These are phyloP conservation scores for Maconellicoccus hirsutus DNA, from an alignment of 1,140 invertebrate species.

Conservation along the genomic window DNA sequence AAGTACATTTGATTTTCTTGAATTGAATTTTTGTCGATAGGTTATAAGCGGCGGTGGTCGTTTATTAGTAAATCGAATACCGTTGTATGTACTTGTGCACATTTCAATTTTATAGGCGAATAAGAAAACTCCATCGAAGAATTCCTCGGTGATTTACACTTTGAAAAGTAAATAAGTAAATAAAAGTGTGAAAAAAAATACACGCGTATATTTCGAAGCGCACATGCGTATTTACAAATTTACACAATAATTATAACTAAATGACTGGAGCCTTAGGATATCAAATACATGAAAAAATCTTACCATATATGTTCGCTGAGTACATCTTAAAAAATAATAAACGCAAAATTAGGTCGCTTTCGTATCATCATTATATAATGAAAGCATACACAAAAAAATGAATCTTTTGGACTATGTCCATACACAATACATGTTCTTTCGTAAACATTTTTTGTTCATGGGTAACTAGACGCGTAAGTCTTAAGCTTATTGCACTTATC, in stretches of 20 bases:
- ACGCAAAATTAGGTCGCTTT: too few relatives aligned
- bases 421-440: too few relatives aligned
- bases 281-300: neutral
- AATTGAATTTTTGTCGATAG: conserved; percentile 2
- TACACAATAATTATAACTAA: neutral
- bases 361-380: too few relatives aligned
- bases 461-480: neutral
- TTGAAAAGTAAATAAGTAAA: neutral
- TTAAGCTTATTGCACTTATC: neutral
- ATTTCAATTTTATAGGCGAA: neutral
- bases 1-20: neutral
- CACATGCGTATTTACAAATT: neutral
- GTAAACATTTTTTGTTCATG: neutral
- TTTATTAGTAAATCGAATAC: neutral
- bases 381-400: too few relatives aligned
- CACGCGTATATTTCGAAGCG: neutral
- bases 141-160: neutral
- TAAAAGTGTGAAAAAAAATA: neutral
- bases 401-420: too few relatives aligned
- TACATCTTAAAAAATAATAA: neutral
- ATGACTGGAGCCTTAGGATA: neutral
- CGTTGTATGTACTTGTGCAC: neutral
- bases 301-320: neutral
- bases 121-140: neutral
- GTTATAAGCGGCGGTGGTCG: neutral